phyloP scores from a whole-genome alignment of 2,113 vertebrate species.

The Narcine bancroftii region DNA sequence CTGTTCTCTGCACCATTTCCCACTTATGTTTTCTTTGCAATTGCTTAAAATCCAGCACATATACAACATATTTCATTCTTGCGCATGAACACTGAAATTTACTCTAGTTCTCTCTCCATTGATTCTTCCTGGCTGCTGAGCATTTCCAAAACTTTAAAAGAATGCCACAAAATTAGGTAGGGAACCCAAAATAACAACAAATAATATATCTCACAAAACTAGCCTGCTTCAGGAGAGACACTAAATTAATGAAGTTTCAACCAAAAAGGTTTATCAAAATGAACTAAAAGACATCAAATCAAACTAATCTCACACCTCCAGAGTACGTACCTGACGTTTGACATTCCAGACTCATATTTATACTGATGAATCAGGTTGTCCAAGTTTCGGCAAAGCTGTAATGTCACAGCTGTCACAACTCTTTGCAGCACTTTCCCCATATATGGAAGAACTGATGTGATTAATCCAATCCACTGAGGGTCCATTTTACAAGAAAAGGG shows the following conservation, averaged over 20 bases:
- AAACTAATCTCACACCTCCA: conserved; percentile 37
- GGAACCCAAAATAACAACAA: neutral
- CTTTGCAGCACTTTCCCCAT: conserved; percentile 89
- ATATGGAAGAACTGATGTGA: conserved; percentile 90
- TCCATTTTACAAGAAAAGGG: conserved; percentile 96
- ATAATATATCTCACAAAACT: neutral
- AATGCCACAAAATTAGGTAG: neutral
- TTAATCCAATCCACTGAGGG: conserved; percentile 93
- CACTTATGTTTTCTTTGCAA: neutral
- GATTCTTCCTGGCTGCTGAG: neutral
- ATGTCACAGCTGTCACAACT: conserved; percentile 89
- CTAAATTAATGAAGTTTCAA: neutral
- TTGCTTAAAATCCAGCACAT: neutral
- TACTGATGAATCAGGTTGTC: conserved; percentile 95
- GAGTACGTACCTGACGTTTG: conserved; percentile 68
- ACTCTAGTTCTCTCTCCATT: neutral
- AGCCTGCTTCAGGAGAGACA: neutral
- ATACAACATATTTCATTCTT: neutral
- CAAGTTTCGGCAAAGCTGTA: conserved; percentile 92
- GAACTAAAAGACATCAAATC: neutral
- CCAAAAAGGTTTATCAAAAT: neutral
- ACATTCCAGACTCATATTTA: conserved; percentile 83
- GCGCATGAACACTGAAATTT: neutral
- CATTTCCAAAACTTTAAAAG: neutral
- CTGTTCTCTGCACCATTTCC: neutral